Evolutionary conservation across 2,113 vertebrate species (phyloP), one percentile per base, ranked within the genome.

Genomic region (Zeus faber): DNA sequence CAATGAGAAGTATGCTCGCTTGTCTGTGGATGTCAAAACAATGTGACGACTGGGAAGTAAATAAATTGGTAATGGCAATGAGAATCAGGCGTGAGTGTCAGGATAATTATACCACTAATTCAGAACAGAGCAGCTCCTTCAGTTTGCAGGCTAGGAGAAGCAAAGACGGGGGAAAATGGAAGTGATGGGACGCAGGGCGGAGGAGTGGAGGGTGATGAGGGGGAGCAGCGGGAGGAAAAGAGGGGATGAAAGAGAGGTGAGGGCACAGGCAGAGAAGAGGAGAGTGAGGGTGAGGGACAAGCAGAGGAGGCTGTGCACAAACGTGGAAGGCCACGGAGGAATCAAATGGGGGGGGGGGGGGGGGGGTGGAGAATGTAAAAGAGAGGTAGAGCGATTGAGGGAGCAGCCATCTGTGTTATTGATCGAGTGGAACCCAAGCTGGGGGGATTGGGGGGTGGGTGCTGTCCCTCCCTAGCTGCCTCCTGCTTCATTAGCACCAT

Each of bases 401-500:
- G 29, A 24, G 58, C 50, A 8, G 45, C 46, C 17, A 52, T 70
- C 68, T 72, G 64, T 74, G 18, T 65, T 85, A 79, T 84, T 77
- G 81, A 85, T 85, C 61, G 50, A 44, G 47, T 59, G 72, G 65
- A 83, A 72, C 58, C 67, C 51, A 62, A 77, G 64, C 62, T n/a
- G n/a, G n/a, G n/a, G n/a, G n/a, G n/a, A n/a, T n/a, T n/a, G 55
- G 65, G 57, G 71, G 63, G 72, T 65, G 58, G 26, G 35, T 41
- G 59, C 49, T 63, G 58, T 70, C 58, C 61, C 74, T 59, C 78
- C 52, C 67, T 71, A 81, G 76, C 67, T 62, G 65, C 74, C 59
- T 76, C 67, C 65, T 72, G 65, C 72, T 85, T 85, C 77, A 79
- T 84, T 83, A 81, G 66, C 65, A 43, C 65, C 51, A 67, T 68